phyloP scores from a whole-genome alignment of 2,888 invertebrate species.

The Galerucella calmariensis region DNA sequence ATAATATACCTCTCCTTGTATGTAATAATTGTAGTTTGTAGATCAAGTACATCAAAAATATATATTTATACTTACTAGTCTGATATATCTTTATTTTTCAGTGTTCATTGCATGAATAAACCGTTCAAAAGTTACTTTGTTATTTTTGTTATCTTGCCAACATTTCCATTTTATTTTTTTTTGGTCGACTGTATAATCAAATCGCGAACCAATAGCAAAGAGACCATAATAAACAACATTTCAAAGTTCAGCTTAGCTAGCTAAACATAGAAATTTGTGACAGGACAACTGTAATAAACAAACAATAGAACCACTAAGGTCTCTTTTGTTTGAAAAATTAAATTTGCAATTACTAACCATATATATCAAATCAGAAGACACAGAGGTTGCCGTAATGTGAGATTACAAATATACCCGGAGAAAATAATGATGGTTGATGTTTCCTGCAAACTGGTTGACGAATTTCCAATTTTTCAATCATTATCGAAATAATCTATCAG shows the following conservation, averaged over 20 bases:
- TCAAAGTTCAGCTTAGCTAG: background rate
- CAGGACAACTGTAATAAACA: too few relatives aligned
- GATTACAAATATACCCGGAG: too few relatives aligned
- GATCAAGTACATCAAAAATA: background rate
- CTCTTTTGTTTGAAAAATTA: too few relatives aligned
- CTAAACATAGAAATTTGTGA: too few relatives aligned
- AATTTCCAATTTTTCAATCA: too few relatives aligned
- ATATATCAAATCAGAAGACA: too few relatives aligned
- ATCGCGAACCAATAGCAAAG: background rate
- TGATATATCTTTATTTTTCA: background rate
- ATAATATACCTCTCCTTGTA: background rate
- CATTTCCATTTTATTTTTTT: background rate
- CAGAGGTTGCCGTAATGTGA: too few relatives aligned
- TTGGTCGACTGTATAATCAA: background rate
- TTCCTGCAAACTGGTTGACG: too few relatives aligned
- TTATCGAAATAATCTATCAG: too few relatives aligned
- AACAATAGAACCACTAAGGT: too few relatives aligned
- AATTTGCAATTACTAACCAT: too few relatives aligned
- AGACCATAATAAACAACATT: background rate
- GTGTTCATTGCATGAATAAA: background rate
- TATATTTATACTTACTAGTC: background rate
- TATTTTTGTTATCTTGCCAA: constrained; percentile 1
- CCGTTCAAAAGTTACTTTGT: background rate
- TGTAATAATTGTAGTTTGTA: background rate
- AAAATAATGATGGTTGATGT: too few relatives aligned